These are phyloP conservation scores for Drosophila pallidifrons DNA, from an alignment of 1,140 invertebrate species.

Conservation along the genomic window DNA sequence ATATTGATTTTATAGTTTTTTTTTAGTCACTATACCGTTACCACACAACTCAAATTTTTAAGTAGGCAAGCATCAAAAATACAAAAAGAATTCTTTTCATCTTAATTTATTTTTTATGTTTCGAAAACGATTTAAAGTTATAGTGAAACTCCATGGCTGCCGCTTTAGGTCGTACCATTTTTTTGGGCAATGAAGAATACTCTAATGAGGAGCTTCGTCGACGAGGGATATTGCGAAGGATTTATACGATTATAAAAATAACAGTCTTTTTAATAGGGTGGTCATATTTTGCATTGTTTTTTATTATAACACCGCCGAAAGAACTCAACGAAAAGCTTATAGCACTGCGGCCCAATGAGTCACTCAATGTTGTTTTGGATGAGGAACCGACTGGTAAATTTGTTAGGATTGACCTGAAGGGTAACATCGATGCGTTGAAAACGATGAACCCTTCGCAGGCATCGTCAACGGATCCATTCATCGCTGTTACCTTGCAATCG, in stretches of 20 bases:
- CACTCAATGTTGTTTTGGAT: background rate
- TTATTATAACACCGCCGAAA: background rate
- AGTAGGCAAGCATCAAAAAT: background rate
- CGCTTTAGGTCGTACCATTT: no score
- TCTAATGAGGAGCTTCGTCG: background rate
- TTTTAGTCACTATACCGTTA: no score
- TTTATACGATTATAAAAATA: slow-evolving; percentile 6
- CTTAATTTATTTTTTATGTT: background rate
- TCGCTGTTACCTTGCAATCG: background rate
- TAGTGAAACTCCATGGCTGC: slow-evolving; percentile 2
- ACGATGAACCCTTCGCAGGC: background rate
- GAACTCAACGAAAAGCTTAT: background rate
- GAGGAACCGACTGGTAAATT: background rate
- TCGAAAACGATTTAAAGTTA: slow-evolving; percentile 67
- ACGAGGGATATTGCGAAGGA: background rate
- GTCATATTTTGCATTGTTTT: background rate
- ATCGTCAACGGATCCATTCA: background rate
- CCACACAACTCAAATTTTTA: background rate
- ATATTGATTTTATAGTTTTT: no score
- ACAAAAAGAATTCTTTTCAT: background rate
- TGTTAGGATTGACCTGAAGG: background rate
- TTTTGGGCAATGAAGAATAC: background rate
- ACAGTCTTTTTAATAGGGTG: slow-evolving; percentile 1
- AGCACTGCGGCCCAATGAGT: background rate
- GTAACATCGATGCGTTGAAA: background rate